A percentile compares a stretch with the other conserved stretches of the same genome.
phyloP scores from a whole-genome alignment of 2,797 vertebrate species.

The Parotocinclus haroldoi region DNA sequence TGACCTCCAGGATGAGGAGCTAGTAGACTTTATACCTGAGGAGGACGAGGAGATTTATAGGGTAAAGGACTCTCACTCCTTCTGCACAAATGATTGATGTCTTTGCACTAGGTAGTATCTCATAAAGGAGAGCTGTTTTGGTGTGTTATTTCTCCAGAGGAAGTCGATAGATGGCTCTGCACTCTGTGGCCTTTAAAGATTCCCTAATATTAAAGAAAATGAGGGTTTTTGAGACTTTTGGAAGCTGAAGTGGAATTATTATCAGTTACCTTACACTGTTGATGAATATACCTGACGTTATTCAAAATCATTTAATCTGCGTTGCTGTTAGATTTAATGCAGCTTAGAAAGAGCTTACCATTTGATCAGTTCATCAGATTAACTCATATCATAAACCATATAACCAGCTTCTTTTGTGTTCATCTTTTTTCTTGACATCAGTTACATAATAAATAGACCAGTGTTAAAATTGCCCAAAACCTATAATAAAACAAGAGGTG shows the following conservation, averaged over 20 bases:
- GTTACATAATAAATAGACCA: conserved; percentile 27
- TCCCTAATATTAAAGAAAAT: too few relatives aligned
- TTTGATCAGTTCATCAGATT: conserved; percentile 51
- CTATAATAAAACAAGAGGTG: too few relatives aligned
- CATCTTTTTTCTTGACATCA: conserved; percentile 56
- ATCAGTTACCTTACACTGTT: too few relatives aligned
- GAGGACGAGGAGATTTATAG: conserved; percentile 98
- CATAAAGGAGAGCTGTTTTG: conserved; percentile 16
- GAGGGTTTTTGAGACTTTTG: too few relatives aligned
- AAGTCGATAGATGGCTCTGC: neutral
- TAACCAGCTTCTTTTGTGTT: conserved; percentile 66
- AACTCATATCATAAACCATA: conserved; percentile 54
- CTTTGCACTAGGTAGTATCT: conserved; percentile 16
- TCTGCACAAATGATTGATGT: conserved; percentile 35
- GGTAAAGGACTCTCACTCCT: conserved; percentile 77
- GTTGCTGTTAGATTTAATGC: too few relatives aligned
- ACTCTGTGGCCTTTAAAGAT: too few relatives aligned
- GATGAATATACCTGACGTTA: too few relatives aligned
- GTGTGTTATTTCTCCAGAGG: neutral
- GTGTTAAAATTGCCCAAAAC: neutral
- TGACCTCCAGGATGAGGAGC: conserved; percentile 98
- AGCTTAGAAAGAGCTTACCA: too few relatives aligned
- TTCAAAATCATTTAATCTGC: too few relatives aligned
- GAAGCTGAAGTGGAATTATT: too few relatives aligned
- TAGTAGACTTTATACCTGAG: conserved; percentile 92